These are phyloP conservation scores for Thymallus thymallus DNA, from an alignment of 2,113 vertebrate genomes.

Conservation along the genomic window DNA sequence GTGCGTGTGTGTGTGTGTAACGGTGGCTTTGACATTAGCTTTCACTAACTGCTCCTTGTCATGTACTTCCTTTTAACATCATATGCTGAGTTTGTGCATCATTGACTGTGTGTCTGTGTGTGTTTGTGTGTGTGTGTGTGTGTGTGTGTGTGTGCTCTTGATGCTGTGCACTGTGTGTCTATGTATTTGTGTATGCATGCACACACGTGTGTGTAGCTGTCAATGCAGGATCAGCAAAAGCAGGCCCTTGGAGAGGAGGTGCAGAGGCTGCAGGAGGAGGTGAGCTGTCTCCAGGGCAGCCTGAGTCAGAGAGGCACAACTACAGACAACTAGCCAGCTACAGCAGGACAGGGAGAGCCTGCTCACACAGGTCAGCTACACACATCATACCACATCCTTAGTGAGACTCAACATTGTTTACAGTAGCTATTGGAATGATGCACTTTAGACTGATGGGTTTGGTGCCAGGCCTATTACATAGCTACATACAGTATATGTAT, in stretches of 20 bases:
- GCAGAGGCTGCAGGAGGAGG: constrained; percentile 47
- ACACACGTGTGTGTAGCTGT: constrained; percentile 7
- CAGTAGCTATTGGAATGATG: background rate
- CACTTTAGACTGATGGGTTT: background rate
- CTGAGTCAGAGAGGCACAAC: constrained; percentile 55
- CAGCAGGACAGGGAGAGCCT: constrained; percentile 49
- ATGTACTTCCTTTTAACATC: constrained; percentile 36
- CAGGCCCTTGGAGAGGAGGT: constrained; percentile 37
- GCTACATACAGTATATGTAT: background rate
- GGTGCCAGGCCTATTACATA: background rate
- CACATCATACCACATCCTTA: background rate
- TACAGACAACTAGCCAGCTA: constrained; percentile 35
- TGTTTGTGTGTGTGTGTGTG: too few relatives aligned
- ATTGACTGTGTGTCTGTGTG: too few relatives aligned
- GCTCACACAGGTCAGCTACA: constrained; percentile 44
- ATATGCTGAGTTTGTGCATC: background rate
- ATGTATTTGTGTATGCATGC: constrained; percentile 3
- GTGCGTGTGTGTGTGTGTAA: constrained; percentile 30
- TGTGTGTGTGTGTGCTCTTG: constrained; percentile 14
- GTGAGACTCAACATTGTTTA: background rate
- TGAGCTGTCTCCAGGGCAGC: constrained; percentile 48
- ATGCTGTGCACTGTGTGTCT: background rate
- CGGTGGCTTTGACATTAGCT: constrained; percentile 23
- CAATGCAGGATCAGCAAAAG: constrained; percentile 37
- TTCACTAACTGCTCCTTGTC: constrained; percentile 38